Percentiles rank a stretch among this genome's conserved stretches.
Evolutionary conservation across 2,797 vertebrate species (phyloP).

Genomic region (Emydoidea blandingii): DNA sequence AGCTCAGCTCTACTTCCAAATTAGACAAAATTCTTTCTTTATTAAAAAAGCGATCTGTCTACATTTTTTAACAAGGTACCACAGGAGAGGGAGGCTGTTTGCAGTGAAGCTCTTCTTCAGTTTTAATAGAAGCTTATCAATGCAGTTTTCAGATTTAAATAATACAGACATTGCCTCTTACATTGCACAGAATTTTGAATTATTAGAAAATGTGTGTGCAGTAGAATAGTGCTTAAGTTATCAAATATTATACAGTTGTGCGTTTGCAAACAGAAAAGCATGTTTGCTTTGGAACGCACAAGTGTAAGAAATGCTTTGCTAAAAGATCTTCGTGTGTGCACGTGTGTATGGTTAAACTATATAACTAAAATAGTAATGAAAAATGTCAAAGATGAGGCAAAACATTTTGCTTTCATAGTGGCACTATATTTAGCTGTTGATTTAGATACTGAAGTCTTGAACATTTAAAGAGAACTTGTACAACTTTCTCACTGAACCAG

Average conservation of each 20-base stretch:
- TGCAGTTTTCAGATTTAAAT: background rate
- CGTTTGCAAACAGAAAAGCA: background rate
- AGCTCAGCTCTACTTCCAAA: background rate
- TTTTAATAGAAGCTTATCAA: background rate
- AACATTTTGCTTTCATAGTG: constrained; percentile 51
- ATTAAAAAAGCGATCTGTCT: background rate
- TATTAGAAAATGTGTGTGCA: background rate
- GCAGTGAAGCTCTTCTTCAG: background rate
- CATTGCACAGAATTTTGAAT: background rate
- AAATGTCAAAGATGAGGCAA: constrained; percentile 20
- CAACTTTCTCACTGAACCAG: constrained; percentile 23
- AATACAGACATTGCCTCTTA: background rate
- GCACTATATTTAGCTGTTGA: constrained; percentile 47
- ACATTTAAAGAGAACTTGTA: constrained; percentile 40
- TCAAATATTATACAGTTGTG: background rate
- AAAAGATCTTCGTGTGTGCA: constrained; percentile 8
- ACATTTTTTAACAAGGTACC: background rate
- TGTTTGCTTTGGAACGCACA: background rate
- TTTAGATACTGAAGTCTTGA: constrained; percentile 54
- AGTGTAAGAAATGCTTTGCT: background rate
- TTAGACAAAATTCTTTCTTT: background rate
- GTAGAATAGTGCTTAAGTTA: constrained; percentile 2
- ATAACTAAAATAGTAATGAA: background rate
- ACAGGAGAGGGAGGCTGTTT: background rate
- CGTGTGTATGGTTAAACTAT: background rate